Conservation (phyloP, 53 echinoderm and acorn worm genomes). For the Antedon mediterranea region DNA sequence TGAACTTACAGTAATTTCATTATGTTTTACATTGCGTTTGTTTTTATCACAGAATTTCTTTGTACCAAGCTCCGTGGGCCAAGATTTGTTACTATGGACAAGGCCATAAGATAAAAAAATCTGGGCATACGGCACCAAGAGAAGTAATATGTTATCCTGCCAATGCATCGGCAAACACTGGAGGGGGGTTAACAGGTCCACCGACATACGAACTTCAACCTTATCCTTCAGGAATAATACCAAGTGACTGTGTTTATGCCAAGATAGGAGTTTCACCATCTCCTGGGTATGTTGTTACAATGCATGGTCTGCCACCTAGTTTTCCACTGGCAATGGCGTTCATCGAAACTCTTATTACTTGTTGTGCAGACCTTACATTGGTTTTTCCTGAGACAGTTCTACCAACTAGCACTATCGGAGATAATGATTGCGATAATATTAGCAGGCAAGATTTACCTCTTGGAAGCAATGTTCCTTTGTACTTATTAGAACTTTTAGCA, state of each 20-base stretch:
- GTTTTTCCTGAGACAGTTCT: conserved; percentile 10
- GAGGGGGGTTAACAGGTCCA: conserved; percentile 52
- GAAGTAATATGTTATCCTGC: conserved; percentile 73
- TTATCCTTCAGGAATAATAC: conserved; percentile 50
- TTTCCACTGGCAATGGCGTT: conserved; percentile 63
- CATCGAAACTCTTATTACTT: conserved; percentile 52
- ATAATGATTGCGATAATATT: conserved; percentile 37
- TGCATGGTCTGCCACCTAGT: conserved; percentile 62
- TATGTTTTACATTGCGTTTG: background rate
- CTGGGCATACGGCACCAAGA: conserved; percentile 46
- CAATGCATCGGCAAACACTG: conserved; percentile 49
- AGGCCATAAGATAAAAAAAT: conserved; percentile 63
- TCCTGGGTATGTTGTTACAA: conserved; percentile 34
- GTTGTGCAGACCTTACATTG: background rate
- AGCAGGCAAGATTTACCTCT: conserved; percentile 37
- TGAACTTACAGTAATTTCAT: too few relatives aligned
- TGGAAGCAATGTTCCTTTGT: conserved; percentile 22
- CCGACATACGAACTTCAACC: conserved; percentile 49
- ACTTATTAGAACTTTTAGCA: conserved; percentile 41
- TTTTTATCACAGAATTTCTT: conserved; percentile 30
- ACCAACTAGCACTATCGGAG: conserved; percentile 15
- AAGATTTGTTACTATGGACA: conserved; percentile 57
- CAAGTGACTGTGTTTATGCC: conserved; percentile 55
- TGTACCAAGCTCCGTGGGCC: conserved; percentile 84
- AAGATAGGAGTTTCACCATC: conserved; percentile 55